Conservation (phyloP, 2,888 invertebrate species). For the Dinocampus coccinellae region DNA sequence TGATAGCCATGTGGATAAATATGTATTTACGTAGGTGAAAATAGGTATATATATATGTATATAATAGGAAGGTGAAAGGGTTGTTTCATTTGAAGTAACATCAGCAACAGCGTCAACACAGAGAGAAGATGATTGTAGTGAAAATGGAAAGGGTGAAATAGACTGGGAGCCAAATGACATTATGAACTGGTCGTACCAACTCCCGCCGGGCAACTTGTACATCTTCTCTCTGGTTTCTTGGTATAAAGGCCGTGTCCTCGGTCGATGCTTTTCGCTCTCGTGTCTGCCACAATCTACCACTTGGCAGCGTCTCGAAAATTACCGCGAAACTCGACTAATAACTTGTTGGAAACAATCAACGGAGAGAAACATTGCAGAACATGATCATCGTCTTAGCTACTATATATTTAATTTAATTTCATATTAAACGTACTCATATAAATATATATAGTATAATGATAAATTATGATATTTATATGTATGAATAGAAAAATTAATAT, state of each 20-base stretch:
- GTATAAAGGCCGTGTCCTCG: slow-evolving; percentile 13
- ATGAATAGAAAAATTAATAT: too few species aligned
- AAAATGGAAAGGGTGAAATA: not conserved
- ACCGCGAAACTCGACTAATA: slow-evolving; percentile 36
- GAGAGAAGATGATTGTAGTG: not conserved
- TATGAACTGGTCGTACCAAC: slow-evolving; percentile 34
- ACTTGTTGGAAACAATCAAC: slow-evolving; percentile 38
- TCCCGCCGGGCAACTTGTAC: slow-evolving; percentile 29
- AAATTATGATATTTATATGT: not conserved
- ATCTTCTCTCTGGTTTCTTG: slow-evolving; percentile 37
- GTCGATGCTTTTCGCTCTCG: slow-evolving; percentile 2
- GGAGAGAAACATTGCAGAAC: slow-evolving; percentile 20
- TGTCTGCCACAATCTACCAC: slow-evolving; percentile 21
- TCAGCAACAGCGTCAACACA: slow-evolving; percentile 12
- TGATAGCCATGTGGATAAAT: not conserved
- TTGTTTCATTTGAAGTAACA: not conserved
- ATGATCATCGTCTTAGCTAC: slow-evolving; percentile 9
- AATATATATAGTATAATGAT: not conserved
- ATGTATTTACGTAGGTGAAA: not conserved
- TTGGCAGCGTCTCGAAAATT: slow-evolving; percentile 26
- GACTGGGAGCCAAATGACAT: slow-evolving; percentile 35
- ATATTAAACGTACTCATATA: not conserved
- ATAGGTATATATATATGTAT: not conserved
- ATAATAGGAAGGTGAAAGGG: not conserved
- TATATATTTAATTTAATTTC: not conserved